Conservation (phyloP, 2,797 vertebrate genomes). For the Kryptopterus vitreolus region DNA sequence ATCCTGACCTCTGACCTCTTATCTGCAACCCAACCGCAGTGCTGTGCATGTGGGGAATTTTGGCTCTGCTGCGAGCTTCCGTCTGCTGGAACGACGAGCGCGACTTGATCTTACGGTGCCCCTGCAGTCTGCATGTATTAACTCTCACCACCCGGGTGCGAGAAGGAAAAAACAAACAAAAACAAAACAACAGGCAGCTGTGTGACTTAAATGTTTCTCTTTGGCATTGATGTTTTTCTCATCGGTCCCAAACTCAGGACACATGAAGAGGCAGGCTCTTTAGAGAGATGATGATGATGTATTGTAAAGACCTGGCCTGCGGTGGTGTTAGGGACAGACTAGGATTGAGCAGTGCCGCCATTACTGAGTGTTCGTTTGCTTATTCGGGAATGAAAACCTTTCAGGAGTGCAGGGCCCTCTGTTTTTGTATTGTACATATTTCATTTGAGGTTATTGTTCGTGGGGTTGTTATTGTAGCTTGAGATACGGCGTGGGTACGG, state of each 20-base stretch:
- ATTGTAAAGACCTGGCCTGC: slow-evolving; percentile 25
- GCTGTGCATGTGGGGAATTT: slow-evolving; percentile 71
- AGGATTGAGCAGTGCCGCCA: slow-evolving; percentile 26
- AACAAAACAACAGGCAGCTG: slow-evolving; percentile 34
- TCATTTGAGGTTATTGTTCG: slow-evolving; percentile 59
- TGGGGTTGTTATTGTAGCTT: slow-evolving; percentile 63
- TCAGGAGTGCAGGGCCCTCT: slow-evolving; percentile 44
- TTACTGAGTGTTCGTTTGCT: slow-evolving; percentile 64
- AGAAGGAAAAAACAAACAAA: too few relatives aligned
- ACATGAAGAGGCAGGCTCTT: slow-evolving; percentile 39
- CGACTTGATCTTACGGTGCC: slow-evolving; percentile 51
- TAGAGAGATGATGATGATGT: slow-evolving; percentile 42
- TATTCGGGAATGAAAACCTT: slow-evolving; percentile 45
- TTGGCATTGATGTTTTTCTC: slow-evolving; percentile 23
- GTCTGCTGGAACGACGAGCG: slow-evolving; percentile 50
- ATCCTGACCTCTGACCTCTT: slow-evolving; percentile 59
- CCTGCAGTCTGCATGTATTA: slow-evolving; percentile 59
- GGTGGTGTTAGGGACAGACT: slow-evolving; percentile 39
- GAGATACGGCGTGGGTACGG: slow-evolving; percentile 64
- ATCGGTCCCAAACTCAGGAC: slow-evolving; percentile 40
- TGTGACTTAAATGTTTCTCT: slow-evolving; percentile 30
- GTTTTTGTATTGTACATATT: slow-evolving; percentile 76
- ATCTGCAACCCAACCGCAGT: slow-evolving; percentile 64
- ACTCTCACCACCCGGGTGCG: slow-evolving; percentile 9
- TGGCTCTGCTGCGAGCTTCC: slow-evolving; percentile 70